Conservation (phyloP, 2,888 invertebrate species). For the Brassicogethes aeneus region DNA sequence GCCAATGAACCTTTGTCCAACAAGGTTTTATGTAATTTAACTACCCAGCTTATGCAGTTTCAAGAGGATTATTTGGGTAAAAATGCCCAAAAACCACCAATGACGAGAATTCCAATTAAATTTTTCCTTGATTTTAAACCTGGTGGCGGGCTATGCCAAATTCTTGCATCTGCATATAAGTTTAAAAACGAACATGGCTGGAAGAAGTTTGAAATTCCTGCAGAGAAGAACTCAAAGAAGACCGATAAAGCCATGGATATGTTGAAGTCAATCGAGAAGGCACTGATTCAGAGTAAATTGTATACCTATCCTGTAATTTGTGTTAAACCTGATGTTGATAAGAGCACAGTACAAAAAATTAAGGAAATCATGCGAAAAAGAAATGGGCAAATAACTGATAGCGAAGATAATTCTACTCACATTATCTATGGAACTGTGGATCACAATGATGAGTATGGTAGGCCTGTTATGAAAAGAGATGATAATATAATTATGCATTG, state of each 20-base stretch:
- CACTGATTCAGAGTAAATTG: constrained; percentile 72
- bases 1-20: constrained; percentile 93
- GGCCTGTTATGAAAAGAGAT: constrained; percentile 69
- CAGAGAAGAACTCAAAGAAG: constrained; percentile 67
- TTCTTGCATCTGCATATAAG: constrained; percentile 87
- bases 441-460: constrained; percentile 85
- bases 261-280: constrained; percentile 82
- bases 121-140: constrained; percentile 94
- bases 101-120: constrained; percentile 81
- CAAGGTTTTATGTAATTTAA: constrained; percentile 76
- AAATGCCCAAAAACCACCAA: constrained; percentile 81
- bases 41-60: constrained; percentile 87
- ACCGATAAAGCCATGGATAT: constrained; percentile 90
- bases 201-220: constrained; percentile 88
- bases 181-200: constrained; percentile 95
- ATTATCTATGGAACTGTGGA: constrained; percentile 80
- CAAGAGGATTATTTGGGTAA: constrained; percentile 95
- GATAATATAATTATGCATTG: constrained; percentile 83
- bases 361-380: constrained; percentile 84
- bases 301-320: constrained; percentile 71
- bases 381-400: constrained; percentile 66
- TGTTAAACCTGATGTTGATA: constrained; percentile 79
- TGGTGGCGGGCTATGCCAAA: constrained; percentile 86
- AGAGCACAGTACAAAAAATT: constrained; percentile 65
- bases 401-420: constrained; percentile 86